Evolutionary conservation across 2,113 vertebrate species (phyloP).

Genomic region (Hypanus sabinus): DNA sequence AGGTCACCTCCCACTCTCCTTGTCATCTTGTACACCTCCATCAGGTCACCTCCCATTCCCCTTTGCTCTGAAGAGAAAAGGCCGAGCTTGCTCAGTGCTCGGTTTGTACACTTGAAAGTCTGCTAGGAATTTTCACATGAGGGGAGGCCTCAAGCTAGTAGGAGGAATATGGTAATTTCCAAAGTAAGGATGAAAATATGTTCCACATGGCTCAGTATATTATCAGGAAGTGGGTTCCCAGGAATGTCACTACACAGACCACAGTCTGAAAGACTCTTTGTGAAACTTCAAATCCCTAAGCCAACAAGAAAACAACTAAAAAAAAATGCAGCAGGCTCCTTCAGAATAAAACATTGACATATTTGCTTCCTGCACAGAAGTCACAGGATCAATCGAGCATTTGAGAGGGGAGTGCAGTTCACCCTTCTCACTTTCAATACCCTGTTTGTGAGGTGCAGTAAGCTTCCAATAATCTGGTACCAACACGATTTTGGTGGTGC

Average conservation of each 20-base stretch:
- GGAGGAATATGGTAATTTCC: constrained; percentile 11
- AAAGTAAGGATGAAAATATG: constrained; percentile 13
- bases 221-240: constrained; percentile 33
- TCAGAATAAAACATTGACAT: not conserved
- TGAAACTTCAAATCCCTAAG: not conserved
- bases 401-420: no score
- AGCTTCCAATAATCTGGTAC: no score
- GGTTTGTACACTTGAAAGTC: not conserved
- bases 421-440: no score
- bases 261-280: constrained; percentile 26
- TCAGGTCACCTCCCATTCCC: no score
- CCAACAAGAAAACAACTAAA: constrained; percentile 2
- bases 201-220: constrained; percentile 19
- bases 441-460: no score
- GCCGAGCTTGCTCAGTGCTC: no score
- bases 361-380: no score
- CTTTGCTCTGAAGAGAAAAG: no score
- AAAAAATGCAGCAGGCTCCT: not conserved
- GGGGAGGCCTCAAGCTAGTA: not conserved
- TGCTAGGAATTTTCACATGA: not conserved
- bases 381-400: no score
- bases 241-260: not conserved
- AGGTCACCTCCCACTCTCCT: no score
- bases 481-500: no score
- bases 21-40: no score